phyloP scores from a whole-genome alignment of 1,140 invertebrate species.

The Arion vulgaris region DNA sequence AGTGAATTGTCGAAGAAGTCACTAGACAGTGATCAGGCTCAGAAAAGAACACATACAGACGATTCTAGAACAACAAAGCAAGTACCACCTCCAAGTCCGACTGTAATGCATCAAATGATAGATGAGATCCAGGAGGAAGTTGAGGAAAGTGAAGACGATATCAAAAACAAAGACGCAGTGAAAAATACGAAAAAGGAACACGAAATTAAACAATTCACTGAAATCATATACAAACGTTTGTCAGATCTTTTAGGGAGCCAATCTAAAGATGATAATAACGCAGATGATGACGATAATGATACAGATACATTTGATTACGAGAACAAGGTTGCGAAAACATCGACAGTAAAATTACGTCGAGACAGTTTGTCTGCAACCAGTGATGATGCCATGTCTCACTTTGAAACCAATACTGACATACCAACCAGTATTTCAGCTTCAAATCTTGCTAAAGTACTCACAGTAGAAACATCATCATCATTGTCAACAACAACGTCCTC shows the following conservation, averaged over 20 bases:
- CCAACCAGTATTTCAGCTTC: background rate
- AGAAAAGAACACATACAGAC: background rate
- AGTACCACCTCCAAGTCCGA: conserved; percentile 48
- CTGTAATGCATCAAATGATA: conserved; percentile 42
- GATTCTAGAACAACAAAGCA: background rate
- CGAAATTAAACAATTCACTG: conserved; percentile 48
- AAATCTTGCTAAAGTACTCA: background rate
- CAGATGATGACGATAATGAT: background rate
- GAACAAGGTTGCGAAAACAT: background rate
- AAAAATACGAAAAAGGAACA: background rate
- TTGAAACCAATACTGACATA: background rate
- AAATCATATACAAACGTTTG: conserved; percentile 46
- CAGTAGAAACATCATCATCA: conserved; percentile 27
- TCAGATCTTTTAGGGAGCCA: conserved; percentile 48
- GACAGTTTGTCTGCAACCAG: background rate
- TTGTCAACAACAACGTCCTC: conserved; percentile 25
- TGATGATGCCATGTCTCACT: background rate
- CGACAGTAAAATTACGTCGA: no score
- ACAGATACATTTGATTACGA: background rate
- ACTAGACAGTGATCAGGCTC: background rate
- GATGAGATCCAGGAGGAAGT: conserved; percentile 44
- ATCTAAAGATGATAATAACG: background rate
- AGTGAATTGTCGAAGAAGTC: background rate
- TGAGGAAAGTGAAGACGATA: conserved; percentile 36
- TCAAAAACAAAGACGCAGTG: conserved; percentile 21